Percentiles rank a stretch among this genome's conserved stretches.
phyloP scores from a whole-genome alignment of 64 coral and sea anemone species.

The Dendrophyllia cribrosa region DNA sequence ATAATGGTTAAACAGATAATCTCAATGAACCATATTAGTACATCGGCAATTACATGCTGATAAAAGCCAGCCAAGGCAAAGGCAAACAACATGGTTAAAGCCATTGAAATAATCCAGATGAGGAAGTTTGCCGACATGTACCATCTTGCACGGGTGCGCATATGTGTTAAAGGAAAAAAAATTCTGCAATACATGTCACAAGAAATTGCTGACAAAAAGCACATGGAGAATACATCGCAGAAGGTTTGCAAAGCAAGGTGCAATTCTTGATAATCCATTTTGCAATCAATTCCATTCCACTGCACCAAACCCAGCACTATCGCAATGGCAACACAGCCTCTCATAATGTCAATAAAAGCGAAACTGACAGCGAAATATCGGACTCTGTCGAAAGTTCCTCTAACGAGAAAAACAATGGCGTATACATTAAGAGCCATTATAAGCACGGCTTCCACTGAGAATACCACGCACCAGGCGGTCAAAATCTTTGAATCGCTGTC shows the following conservation, averaged over 20 bases:
- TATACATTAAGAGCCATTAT: background rate
- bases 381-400: constrained; percentile 12
- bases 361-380: constrained; percentile 29
- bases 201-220: constrained; percentile 22
- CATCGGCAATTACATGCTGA: background rate
- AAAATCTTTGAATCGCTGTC: background rate
- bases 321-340: background rate
- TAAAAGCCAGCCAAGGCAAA: constrained; percentile 21
- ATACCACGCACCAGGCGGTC: background rate
- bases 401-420: background rate
- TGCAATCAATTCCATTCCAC: background rate
- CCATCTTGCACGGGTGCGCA: background rate
- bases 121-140: constrained; percentile 4
- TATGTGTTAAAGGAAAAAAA: constrained; percentile 7
- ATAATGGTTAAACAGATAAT: background rate
- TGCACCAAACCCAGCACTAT: background rate
- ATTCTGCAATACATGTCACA: constrained; percentile 33
- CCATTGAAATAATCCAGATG: constrained; percentile 33
- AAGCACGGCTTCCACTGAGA: background rate
- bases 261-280: background rate
- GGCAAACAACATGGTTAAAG: background rate
- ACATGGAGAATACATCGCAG: background rate
- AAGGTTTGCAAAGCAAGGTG: background rate
- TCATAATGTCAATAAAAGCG: constrained; percentile 4
- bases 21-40: constrained; percentile 21